These are phyloP conservation scores for Syrrhaptes paradoxus DNA, from an alignment of 2,113 vertebrate species.

Conservation along the genomic window DNA sequence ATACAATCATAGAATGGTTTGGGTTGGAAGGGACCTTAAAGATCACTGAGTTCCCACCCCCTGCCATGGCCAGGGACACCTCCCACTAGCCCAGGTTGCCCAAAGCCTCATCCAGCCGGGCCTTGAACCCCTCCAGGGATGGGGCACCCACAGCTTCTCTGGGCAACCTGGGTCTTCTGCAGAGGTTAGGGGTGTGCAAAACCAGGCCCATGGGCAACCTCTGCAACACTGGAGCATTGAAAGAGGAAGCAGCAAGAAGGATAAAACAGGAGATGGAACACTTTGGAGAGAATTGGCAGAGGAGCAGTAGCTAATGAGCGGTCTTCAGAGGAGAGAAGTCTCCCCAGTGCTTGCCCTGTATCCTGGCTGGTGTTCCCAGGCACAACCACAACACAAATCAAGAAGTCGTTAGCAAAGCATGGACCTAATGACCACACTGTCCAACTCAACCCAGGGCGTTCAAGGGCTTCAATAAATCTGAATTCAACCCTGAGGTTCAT, in stretches of 20 bases:
- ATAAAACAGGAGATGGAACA: neutral
- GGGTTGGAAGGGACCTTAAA: too few relatives aligned
- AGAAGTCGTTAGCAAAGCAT: neutral
- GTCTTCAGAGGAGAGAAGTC: neutral
- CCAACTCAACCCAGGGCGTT: neutral
- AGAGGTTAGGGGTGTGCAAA: neutral
- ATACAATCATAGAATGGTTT: too few relatives aligned
- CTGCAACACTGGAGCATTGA: neutral
- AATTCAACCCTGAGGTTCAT: neutral
- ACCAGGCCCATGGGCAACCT: neutral
- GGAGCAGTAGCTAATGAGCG: neutral
- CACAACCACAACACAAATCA: accelerated
- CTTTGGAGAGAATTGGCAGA: neutral
- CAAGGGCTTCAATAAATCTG: neutral
- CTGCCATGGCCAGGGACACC: too few relatives aligned
- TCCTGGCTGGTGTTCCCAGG: neutral
- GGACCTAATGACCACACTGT: neutral
- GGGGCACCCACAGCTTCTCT: too few relatives aligned
- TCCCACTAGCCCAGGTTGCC: too few relatives aligned
- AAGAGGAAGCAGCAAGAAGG: neutral
- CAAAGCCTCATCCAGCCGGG: too few relatives aligned
- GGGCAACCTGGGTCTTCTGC: neutral
- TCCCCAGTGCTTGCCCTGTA: accelerated
- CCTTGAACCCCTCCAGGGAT: too few relatives aligned
- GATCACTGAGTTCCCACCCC: too few relatives aligned